A percentile compares a stretch with the other conserved stretches of the same genome.
Conservation (phyloP, 37 sponge, comb jelly and placozoan genomes). For the Bolinopsis microptera region DNA sequence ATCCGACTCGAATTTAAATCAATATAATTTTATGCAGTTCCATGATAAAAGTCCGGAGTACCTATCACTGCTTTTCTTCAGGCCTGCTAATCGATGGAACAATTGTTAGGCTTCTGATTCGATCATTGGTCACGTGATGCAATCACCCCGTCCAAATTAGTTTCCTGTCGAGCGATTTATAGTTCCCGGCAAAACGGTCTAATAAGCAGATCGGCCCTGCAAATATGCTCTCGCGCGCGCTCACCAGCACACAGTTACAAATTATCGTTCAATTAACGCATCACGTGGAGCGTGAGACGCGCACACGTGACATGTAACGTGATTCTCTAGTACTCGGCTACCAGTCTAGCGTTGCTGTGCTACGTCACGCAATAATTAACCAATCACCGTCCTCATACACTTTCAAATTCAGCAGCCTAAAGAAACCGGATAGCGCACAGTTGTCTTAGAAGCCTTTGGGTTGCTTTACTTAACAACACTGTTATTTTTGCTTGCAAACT, state of each 20-base stretch:
- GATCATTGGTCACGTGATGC: background rate
- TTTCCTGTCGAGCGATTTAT: background rate
- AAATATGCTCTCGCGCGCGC: background rate
- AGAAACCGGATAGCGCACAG: slow-evolving; percentile 60
- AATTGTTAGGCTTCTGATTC: background rate
- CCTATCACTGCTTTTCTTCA: background rate
- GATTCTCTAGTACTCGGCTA: background rate
- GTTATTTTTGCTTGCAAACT: slow-evolving; percentile 60
- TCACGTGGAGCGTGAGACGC: slow-evolving; percentile 59
- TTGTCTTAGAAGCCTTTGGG: slow-evolving; percentile 64
- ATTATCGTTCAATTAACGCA: slow-evolving; percentile 34
- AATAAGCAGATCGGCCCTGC: slow-evolving; percentile 22
- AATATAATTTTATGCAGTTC: background rate
- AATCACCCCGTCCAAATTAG: background rate
- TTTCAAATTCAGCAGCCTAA: slow-evolving; percentile 63
- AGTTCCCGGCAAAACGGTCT: background rate
- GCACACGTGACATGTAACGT: slow-evolving; percentile 48
- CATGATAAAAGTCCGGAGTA: background rate
- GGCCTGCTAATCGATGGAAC: background rate
- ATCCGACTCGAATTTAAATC: background rate
- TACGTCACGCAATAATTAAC: slow-evolving; percentile 41
- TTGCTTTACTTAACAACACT: slow-evolving; percentile 31
- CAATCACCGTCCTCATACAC: slow-evolving; percentile 24
- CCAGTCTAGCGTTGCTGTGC: slow-evolving; percentile 58
- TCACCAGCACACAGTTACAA: background rate